These are phyloP conservation scores for Silurus asotus DNA, from an alignment of 2,113 vertebrate species.

Conservation along the genomic window DNA sequence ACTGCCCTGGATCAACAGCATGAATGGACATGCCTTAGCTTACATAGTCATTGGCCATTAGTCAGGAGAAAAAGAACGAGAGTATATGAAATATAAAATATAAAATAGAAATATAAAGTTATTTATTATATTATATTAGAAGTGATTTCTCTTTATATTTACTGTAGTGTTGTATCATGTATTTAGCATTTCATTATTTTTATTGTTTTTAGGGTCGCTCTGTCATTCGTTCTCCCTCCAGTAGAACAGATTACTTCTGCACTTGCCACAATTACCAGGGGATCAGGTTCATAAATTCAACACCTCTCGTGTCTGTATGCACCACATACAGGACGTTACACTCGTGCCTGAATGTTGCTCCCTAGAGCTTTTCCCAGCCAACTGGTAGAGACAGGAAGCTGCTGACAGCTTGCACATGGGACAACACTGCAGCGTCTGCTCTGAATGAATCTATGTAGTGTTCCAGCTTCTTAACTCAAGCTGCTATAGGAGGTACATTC, in stretches of 20 bases:
- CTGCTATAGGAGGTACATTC: conserved; percentile 12
- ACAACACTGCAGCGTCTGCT: conserved; percentile 16
- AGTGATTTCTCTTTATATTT: neutral
- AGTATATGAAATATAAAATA: neutral
- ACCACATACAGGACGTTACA: conserved; percentile 14
- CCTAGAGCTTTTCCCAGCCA: conserved; percentile 18
- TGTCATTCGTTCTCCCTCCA: neutral
- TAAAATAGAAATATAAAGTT: too few relatives aligned
- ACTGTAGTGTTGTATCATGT: neutral
- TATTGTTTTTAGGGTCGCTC: neutral
- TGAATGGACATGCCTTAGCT: conserved; percentile 17
- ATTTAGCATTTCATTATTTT: neutral
- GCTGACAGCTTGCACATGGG: conserved; percentile 4
- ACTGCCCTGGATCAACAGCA: conserved; percentile 15
- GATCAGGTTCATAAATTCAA: conserved; percentile 25
- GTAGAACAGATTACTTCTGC: conserved; percentile 28
- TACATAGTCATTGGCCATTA: neutral
- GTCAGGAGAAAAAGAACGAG: neutral
- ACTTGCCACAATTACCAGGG: conserved; percentile 32
- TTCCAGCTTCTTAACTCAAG: conserved; percentile 8
- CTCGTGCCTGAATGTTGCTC: conserved; percentile 33
- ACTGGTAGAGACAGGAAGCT: conserved; percentile 20
- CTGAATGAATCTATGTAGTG: conserved; percentile 7
- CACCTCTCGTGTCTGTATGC: conserved; percentile 13
- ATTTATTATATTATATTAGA: neutral